Percentiles rank a stretch among this genome's conserved stretches.
Conservation (phyloP, 1,140 invertebrate species). For the Philotrypesis tridentata region DNA sequence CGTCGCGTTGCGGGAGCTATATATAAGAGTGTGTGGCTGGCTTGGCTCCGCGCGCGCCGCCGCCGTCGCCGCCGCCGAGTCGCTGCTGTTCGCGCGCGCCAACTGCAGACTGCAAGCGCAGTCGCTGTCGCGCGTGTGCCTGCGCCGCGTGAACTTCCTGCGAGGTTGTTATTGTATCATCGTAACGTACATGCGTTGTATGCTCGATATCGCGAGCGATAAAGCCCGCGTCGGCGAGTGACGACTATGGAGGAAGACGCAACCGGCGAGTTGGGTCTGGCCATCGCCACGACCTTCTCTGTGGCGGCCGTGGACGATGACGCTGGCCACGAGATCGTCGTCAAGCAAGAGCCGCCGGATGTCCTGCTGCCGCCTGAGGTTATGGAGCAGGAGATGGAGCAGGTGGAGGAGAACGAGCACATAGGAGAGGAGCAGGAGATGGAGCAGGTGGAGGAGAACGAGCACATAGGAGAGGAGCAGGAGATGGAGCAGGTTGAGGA, state of each 20-base stretch:
- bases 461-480: no score
- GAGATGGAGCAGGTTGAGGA: not conserved
- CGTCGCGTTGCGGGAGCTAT: no score
- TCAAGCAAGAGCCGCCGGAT: constrained; percentile 47
- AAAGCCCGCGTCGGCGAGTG: not conserved
- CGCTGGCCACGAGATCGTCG: constrained; percentile 34
- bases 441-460: no score
- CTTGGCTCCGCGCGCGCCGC: no score
- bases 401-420: no score
- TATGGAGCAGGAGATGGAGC: not conserved
- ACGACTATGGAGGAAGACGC: constrained; percentile 26
- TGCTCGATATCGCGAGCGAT: not conserved
- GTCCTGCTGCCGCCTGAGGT: constrained; percentile 15
- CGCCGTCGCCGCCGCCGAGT: no score
- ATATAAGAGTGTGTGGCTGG: no score
- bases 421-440: no score
- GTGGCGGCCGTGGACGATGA: not conserved
- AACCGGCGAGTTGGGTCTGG: constrained; percentile 2
- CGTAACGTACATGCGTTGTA: not conserved
- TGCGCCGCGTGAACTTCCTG: not conserved
- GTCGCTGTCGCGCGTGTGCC: not conserved
- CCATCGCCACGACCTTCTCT: constrained; percentile 20
- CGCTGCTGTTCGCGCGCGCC: not conserved
- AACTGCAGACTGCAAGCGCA: no score
- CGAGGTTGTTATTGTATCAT: not conserved